Conservation (phyloP, 1,140 invertebrate species). For the Lepidurus couesii region DNA sequence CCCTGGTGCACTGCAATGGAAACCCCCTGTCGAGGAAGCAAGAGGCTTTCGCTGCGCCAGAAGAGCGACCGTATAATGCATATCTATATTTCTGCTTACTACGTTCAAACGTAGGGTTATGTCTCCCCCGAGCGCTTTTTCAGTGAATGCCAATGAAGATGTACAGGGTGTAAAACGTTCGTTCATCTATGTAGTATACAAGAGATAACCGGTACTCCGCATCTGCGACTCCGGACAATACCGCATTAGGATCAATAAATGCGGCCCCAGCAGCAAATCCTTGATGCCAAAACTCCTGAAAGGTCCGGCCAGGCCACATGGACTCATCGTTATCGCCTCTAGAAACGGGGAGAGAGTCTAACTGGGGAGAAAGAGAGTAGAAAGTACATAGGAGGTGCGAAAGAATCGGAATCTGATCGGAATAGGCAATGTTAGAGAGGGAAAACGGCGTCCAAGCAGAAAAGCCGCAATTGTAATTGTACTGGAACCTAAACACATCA, state of each 20-base stretch:
- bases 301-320: neutral
- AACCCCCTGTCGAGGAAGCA: neutral
- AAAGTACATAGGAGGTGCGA: neutral
- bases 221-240: slow-evolving; percentile 12
- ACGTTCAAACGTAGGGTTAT: neutral
- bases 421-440: neutral
- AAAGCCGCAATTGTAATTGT: slow-evolving; percentile 6
- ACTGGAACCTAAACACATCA: slow-evolving; percentile 17
- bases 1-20: slow-evolving; percentile 17
- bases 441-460: neutral
- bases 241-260: slow-evolving; percentile 19
- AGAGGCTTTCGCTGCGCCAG: neutral
- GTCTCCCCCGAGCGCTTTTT: neutral
- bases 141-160: neutral
- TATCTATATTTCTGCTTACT: neutral
- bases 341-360: too few species aligned
- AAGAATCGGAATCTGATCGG: neutral
- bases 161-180: neutral
- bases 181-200: neutral
- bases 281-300: neutral
- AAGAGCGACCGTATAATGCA: neutral
- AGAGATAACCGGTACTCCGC: slow-evolving; percentile 12
- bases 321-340: neutral
- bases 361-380: neutral
- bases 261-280: neutral